Conservation (phyloP, 2,113 vertebrate species). For the Cichladusa arquata region DNA sequence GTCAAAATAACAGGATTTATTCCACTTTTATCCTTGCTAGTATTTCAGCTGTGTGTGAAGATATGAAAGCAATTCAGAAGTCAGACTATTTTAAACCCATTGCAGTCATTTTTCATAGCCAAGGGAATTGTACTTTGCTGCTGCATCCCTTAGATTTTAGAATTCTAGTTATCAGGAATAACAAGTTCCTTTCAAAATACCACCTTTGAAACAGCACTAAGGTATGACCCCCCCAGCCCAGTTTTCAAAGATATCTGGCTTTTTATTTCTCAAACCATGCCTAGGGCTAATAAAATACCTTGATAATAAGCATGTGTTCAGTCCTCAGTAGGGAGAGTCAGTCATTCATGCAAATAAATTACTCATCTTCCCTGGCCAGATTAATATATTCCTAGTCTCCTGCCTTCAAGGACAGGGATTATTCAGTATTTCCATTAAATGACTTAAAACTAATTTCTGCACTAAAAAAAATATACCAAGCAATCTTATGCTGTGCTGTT, state of each 20-base stretch:
- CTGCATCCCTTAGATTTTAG: background rate
- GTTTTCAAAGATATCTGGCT: background rate
- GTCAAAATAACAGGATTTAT: slow-evolving; percentile 43
- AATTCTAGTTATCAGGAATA: background rate
- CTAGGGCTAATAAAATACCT: background rate
- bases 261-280: background rate
- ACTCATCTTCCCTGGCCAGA: background rate
- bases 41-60: slow-evolving; percentile 31
- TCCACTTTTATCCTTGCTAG: slow-evolving; percentile 29
- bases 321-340: background rate
- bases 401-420: background rate
- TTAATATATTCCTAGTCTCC: background rate
- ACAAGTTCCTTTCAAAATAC: background rate
- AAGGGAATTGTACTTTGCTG: background rate
- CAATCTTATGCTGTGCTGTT: background rate
- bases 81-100: slow-evolving; percentile 14
- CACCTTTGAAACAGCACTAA: background rate
- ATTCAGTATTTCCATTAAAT: background rate
- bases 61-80: slow-evolving; percentile 16
- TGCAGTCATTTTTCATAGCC: background rate
- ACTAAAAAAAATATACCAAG: background rate
- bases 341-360: background rate
- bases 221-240: background rate
- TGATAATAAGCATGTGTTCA: background rate
- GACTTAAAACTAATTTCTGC: background rate